Percentiles rank a stretch among this genome's conserved stretches.
Evolutionary conservation across 2,888 invertebrate species (phyloP).

Genomic region (Prosopocoilus inquinatus): DNA sequence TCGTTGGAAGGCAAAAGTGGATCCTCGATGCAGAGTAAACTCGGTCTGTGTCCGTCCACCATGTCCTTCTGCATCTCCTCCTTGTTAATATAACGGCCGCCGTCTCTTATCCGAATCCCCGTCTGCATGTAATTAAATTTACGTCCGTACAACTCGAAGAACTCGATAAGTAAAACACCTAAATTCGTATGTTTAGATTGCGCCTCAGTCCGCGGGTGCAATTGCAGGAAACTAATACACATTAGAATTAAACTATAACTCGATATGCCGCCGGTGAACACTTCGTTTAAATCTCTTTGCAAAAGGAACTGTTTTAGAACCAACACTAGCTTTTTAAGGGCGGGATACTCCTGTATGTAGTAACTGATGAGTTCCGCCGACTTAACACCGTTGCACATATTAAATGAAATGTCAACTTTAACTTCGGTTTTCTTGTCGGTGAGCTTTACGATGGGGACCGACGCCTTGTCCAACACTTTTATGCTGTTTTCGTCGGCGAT

Average conservation of each 20-base stretch:
- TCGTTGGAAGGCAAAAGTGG: slow-evolving; percentile 95
- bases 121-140: slow-evolving; percentile 96
- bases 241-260: slow-evolving; percentile 98
- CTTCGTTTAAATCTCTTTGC: slow-evolving; percentile 97
- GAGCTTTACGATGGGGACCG: slow-evolving; percentile 97
- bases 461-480: slow-evolving; percentile 96
- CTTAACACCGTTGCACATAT: slow-evolving; percentile 96
- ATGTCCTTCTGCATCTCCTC: slow-evolving; percentile 91
- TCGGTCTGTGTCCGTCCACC: slow-evolving; percentile 91
- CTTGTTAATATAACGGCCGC: slow-evolving; percentile 91
- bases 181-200: slow-evolving; percentile 60
- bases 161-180: slow-evolving; percentile 92
- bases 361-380: slow-evolving; percentile 94
- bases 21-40: slow-evolving; percentile 95
- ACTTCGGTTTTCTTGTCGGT: slow-evolving; percentile 84
- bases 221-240: slow-evolving; percentile 95
- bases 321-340: slow-evolving; percentile 90
- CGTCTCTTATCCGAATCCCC: slow-evolving; percentile 89
- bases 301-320: slow-evolving; percentile 98
- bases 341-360: slow-evolving; percentile 84
- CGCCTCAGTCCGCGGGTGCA: slow-evolving; percentile 82
- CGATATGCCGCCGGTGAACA: slow-evolving; percentile 98
- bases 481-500: slow-evolving; percentile 88
- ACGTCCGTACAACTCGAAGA: slow-evolving; percentile 95
- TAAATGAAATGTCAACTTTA: slow-evolving; percentile 98